Evolutionary conservation across 2,113 vertebrate genomes (phyloP), one percentile per base, ranked within the genome.

Genomic region (Penelope pileata): DNA sequence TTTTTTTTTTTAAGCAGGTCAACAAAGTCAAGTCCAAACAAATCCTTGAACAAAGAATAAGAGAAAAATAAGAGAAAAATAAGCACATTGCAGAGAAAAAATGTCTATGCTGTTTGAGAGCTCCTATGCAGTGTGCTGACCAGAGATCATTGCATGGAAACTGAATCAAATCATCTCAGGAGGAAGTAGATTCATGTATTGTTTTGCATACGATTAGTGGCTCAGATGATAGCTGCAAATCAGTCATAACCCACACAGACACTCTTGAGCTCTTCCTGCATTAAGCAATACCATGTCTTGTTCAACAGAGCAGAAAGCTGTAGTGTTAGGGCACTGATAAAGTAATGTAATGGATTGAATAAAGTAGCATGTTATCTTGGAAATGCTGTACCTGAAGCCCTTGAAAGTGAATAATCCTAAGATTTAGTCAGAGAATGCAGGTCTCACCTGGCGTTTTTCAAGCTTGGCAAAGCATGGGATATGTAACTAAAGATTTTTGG

Each of bases 101-200:
- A 34, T 91, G n/a, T 38, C 0, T 0, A 2, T 63, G 38, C 29
- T 70, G 5, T 74, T 54, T 8, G 10, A 22, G 30, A 67, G 16
- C 16, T 84, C 29, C 18, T 81, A 17, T 42, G 36, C 43, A 63
- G 59, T 0, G 0, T 21, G 19, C 32, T 72, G 47, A 67, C 38
- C 42, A 42, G 62, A 86, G 45, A 83, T 54, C 32, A 27, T 5
- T 8, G 21, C 53, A 48, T 81, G 27, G 59, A 86, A 92, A 56
- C 8, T 43, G 47, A 86, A 58, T 32, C 32, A 59, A 75, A 42
- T 30, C 68, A 18, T 59, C 43, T 68, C 26, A 63, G 83, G 58
- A 90, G 36, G 16, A 83, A 70, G 32, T 58, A 59, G 19, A 54
- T 67, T 45, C 5, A 38, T 69, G 4, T 59, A 40, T 79, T 69